Evolutionary conservation across 2,797 vertebrate species (phyloP).

Genomic region (Cottoperca gobio): DNA sequence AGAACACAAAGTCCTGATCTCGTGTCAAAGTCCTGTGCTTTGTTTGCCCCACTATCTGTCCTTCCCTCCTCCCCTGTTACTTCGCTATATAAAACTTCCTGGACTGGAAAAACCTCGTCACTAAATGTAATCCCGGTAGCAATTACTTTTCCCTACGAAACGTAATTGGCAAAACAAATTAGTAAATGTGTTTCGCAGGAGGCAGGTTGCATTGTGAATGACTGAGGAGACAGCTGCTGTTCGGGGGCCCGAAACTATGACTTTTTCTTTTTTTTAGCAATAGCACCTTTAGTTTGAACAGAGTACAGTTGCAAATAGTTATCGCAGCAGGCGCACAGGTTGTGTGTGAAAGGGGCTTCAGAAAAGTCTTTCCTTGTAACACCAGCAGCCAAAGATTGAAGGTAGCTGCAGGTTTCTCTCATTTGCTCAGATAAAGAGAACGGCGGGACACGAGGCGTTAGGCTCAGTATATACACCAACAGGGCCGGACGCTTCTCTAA

Average conservation of each 20-base stretch:
- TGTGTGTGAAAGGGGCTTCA: conserved; percentile 14
- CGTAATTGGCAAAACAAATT: conserved; percentile 29
- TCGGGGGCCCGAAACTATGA: neutral
- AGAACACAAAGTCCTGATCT: neutral
- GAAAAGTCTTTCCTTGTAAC: conserved; percentile 10
- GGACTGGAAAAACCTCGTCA: conserved; percentile 1
- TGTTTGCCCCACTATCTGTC: neutral
- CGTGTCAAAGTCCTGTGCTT: neutral
- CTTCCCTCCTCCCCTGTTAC: neutral
- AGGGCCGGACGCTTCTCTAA: conserved; percentile 34
- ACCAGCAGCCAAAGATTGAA: conserved; percentile 11
- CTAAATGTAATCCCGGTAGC: conserved; percentile 2
- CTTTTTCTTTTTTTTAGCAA: conserved; percentile 11
- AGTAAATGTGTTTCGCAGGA: conserved; percentile 19
- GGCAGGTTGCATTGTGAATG: conserved; percentile 14
- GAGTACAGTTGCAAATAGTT: conserved; percentile 1
- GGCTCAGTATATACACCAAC: conserved; percentile 19
- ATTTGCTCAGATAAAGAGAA: conserved; percentile 51
- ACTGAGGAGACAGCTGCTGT: neutral
- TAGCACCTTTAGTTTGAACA: conserved; percentile 21
- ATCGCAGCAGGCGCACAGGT: neutral
- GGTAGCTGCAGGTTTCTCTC: conserved; percentile 33
- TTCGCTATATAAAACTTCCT: neutral
- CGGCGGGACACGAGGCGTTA: conserved; percentile 20
- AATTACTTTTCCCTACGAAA: conserved; percentile 25